These are phyloP conservation scores for Metacarcinus magister DNA, from an alignment of 2,888 invertebrate genomes.

Conservation along the genomic window DNA sequence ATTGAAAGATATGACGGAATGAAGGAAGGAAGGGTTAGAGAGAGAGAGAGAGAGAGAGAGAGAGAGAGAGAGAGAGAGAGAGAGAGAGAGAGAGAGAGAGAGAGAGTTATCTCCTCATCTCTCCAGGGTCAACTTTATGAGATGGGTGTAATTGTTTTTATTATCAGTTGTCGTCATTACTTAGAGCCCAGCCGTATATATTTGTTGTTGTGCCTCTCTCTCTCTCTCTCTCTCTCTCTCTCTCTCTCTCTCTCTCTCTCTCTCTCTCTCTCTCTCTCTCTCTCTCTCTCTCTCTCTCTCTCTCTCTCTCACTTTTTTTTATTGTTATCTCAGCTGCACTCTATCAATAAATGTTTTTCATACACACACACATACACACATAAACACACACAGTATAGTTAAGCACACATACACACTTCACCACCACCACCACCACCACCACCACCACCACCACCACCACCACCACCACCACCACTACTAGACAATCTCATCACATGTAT, in stretches of 20 bases:
- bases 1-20: background rate
- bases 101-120: background rate
- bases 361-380: no score
- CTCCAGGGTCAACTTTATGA: background rate
- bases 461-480: background rate
- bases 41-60: slow-evolving; percentile 44
- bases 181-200: background rate
- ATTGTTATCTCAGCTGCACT: background rate
- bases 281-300: slow-evolving; percentile 29
- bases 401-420: background rate
- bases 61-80: slow-evolving; percentile 45
- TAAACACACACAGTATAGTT: background rate
- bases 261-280: slow-evolving; percentile 34
- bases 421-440: background rate
- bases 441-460: background rate
- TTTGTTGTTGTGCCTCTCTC: background rate
- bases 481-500: background rate
- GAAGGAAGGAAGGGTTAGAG: slow-evolving; percentile 43
- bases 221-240: slow-evolving; percentile 60
- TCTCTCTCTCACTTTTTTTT: background rate
- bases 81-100: slow-evolving; percentile 57
- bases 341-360: background rate
- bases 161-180: slow-evolving; percentile 21
- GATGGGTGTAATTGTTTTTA: slow-evolving; percentile 27
- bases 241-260: slow-evolving; percentile 47